Evolutionary conservation across 1,140 invertebrate genomes (phyloP), one percentile per base, ranked within the genome.

Genomic region (Anastrepha ludens): DNA sequence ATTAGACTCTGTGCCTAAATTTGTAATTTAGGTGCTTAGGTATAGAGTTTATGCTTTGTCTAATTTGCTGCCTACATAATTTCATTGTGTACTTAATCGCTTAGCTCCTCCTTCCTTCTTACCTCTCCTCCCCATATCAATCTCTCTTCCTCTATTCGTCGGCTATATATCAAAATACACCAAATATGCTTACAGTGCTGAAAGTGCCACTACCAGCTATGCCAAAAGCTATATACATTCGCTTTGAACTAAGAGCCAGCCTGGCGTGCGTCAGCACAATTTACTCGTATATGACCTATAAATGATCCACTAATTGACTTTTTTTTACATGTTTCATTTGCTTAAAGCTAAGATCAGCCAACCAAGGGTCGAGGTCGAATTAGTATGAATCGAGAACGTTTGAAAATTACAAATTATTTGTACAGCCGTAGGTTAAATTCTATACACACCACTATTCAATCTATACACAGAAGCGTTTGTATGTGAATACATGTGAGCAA

Each of bases 241-340:
- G 41, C 67, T 74, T 47, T 9, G 17, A n/a, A 47, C 39, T n/a
- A 7, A 74, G 8, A 44, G 67, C 7, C 41, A 44, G 44, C n/a
- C 47, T 7, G n/a, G 47, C n/a, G 44, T 55, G n/a, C 47, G 47
- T 81, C 44, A 81, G 74, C 47, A 47, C n/a, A 81, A 81, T 55
- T 50, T 81, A 55, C 17, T 17, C 17, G 11, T 67, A 67, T 81
- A 29, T 81, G 47, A 81, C 74, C 74, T 50, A 81, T 58, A 81
- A 81, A 81, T n/a, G 74, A 81, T 81, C n/a, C 47, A 81, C 47
- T 81, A 81, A 81, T 50, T 81, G 74, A 81, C 74, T 55, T 81
- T 81, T 81, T 15, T 55, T 81, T 44, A n/a, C n/a, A 20, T 11
- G 47, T 58, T 55, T 81, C 47, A 81, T 81, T 55, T 55, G 17